These are phyloP conservation scores for Picus viridis DNA, from an alignment of 2,797 vertebrate species.

Conservation along the genomic window DNA sequence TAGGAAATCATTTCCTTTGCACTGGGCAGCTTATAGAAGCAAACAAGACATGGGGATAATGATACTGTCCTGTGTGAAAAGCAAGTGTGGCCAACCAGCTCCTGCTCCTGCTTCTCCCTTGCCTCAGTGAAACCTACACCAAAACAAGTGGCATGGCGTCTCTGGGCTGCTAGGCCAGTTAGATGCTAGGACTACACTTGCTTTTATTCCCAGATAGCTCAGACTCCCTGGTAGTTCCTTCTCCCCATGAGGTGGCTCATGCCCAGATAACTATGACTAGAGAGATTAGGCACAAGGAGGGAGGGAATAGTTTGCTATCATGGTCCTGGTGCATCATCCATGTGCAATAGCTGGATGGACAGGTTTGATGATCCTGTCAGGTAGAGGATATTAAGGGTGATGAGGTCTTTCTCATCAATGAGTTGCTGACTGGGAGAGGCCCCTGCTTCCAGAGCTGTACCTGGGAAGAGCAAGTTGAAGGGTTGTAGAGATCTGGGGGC, in stretches of 20 bases:
- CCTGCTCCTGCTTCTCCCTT: neutral
- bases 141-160: neutral
- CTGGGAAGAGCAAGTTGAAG: neutral
- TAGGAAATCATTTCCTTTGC: neutral
- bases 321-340: neutral
- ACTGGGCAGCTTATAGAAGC: neutral
- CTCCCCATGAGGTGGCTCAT: neutral
- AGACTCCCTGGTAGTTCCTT: neutral
- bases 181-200: neutral
- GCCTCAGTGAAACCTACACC: neutral
- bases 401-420: neutral
- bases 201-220: neutral
- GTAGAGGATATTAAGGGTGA: neutral
- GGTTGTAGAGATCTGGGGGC: neutral
- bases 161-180: neutral
- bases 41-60: neutral
- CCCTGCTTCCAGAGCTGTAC: neutral
- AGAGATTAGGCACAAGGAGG: neutral
- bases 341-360: neutral
- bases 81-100: neutral
- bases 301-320: neutral
- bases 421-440: neutral
- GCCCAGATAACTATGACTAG: neutral
- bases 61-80: neutral
- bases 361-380: neutral